Evolutionary conservation across 2,888 invertebrate species (phyloP).

Genomic region (Myathropa florea): DNA sequence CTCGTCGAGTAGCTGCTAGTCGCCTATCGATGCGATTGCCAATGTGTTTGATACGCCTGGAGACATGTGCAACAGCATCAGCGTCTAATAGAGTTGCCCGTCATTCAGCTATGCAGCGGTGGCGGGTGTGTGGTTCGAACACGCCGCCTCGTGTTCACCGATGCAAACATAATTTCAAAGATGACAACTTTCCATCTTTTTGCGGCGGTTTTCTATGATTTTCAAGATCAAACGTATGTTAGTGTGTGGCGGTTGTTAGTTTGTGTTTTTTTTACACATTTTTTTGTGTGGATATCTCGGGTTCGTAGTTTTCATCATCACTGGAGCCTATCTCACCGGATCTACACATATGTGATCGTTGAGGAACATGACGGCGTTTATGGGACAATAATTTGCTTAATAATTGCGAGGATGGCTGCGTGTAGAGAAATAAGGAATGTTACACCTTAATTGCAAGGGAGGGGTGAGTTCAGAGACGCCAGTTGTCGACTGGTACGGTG

Average conservation of each 20-base stretch:
- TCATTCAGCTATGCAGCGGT: not conserved
- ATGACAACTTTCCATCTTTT: constrained; percentile 69
- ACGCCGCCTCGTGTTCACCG: constrained; percentile 45
- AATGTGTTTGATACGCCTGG: constrained; percentile 22
- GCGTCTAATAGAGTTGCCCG: constrained; percentile 47
- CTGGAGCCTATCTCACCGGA: constrained; percentile 35
- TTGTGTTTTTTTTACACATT: not conserved
- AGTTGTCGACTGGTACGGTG: not conserved
- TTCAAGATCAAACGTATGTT: constrained; percentile 59
- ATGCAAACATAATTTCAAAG: constrained; percentile 53
- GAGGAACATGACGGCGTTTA: constrained; percentile 48
- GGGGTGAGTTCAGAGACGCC: not conserved
- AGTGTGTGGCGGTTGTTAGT: not conserved
- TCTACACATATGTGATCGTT: constrained; percentile 33
- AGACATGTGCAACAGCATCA: constrained; percentile 31
- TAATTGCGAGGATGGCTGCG: constrained; percentile 6
- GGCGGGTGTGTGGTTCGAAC: not conserved
- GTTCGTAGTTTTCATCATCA: constrained; percentile 31
- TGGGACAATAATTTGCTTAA: constrained; percentile 44
- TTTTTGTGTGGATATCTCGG: not conserved
- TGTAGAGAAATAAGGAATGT: not conserved
- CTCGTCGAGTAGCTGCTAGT: not conserved
- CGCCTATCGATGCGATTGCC: constrained; percentile 12
- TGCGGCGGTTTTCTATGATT: constrained; percentile 31
- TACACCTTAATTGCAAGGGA: not conserved